Percentiles rank a stretch among this genome's conserved stretches.
phyloP scores from a whole-genome alignment of 2,888 invertebrate genomes.

The Chesias legatella region DNA sequence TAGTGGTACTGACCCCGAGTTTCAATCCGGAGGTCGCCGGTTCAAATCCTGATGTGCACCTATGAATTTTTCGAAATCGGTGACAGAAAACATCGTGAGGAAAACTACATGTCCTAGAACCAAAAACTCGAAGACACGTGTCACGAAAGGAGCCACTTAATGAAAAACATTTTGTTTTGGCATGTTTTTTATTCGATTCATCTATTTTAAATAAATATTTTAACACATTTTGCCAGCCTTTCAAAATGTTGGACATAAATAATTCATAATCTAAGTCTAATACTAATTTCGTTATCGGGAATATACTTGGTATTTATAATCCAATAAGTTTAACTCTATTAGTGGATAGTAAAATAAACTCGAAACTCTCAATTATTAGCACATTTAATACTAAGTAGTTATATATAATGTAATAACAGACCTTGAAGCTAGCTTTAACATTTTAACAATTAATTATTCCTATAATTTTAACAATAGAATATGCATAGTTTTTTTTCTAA shows the following conservation, averaged over 20 bases:
- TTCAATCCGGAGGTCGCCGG: no score
- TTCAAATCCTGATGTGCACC: no score
- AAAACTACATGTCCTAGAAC: no score
- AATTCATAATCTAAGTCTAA: neutral
- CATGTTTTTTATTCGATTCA: conserved; percentile 49
- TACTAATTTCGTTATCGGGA: no score
- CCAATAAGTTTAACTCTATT: no score
- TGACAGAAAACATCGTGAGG: no score
- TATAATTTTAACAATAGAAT: conserved; percentile 31
- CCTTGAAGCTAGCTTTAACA: conserved; percentile 21
- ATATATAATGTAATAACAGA: conserved; percentile 14
- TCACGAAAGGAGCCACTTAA: neutral
- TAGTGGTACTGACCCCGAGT: no score
- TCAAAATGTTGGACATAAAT: conserved; percentile 52
- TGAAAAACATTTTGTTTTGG: conserved; percentile 42
- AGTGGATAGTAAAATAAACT: conserved; percentile 4
- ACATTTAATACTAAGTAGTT: conserved; percentile 3
- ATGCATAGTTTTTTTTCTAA: conserved; percentile 12
- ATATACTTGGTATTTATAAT: no score
- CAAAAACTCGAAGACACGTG: no score
- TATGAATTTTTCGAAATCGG: no score
- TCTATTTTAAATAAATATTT: conserved; percentile 29
- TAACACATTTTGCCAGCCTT: conserved; percentile 73
- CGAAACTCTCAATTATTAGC: conserved; percentile 1
- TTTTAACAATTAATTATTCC: conserved; percentile 14